These are phyloP conservation scores for Eupithecia abbreviata DNA, from an alignment of 2,888 invertebrate genomes.

Conservation along the genomic window DNA sequence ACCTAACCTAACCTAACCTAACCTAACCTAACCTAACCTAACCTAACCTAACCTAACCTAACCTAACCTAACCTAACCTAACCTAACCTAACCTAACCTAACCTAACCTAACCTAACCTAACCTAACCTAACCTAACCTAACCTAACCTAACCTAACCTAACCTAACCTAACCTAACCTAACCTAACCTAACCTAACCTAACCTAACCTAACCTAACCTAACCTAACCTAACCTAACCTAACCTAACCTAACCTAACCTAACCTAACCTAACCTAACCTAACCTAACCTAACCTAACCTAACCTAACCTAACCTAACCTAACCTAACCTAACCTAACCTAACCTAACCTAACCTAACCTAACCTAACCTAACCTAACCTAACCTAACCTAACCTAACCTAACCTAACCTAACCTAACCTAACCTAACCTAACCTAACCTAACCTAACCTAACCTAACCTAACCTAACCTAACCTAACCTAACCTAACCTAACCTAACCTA, in stretches of 20 bases:
- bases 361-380: slow-evolving; percentile 23
- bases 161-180: slow-evolving; percentile 27
- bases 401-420: slow-evolving; percentile 20
- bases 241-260: slow-evolving; percentile 12
- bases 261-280: slow-evolving; percentile 23
- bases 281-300: slow-evolving; percentile 18
- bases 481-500: slow-evolving; percentile 26
- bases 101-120: slow-evolving; percentile 24
- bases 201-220: slow-evolving; percentile 17
- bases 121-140: slow-evolving; percentile 34
- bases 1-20: slow-evolving; percentile 26
- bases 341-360: slow-evolving; percentile 15
- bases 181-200: slow-evolving; percentile 32
- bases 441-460: slow-evolving; percentile 26
- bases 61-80: slow-evolving; percentile 14
- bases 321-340: slow-evolving; percentile 21
- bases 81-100: slow-evolving; percentile 21
- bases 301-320: slow-evolving; percentile 20
- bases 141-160: slow-evolving; percentile 32
- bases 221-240: slow-evolving; percentile 30
- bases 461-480: slow-evolving; percentile 26
- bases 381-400: slow-evolving; percentile 25
- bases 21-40: slow-evolving; percentile 7
- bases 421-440: slow-evolving; percentile 27
- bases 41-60: slow-evolving; percentile 15